Percentiles rank a stretch among this genome's conserved stretches.
phyloP scores from a whole-genome alignment of 2,797 vertebrate genomes.

The Tenualosa ilisha region DNA sequence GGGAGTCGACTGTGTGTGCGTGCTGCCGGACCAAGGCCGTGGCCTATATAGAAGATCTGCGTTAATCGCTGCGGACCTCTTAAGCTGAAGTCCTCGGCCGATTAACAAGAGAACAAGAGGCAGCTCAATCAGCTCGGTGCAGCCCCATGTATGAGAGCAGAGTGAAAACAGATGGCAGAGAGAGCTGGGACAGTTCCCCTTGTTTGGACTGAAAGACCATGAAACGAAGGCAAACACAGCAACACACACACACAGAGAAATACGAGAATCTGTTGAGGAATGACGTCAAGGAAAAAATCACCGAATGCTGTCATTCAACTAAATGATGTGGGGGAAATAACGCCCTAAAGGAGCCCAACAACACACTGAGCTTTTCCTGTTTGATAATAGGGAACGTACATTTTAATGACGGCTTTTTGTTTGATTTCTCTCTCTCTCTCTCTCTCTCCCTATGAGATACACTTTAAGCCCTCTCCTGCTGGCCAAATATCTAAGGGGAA shows the following conservation, averaged over 20 bases:
- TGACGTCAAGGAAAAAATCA: neutral
- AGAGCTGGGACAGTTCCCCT: neutral
- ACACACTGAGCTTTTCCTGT: neutral
- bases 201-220: neutral
- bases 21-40: neutral
- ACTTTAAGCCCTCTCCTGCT: constrained; percentile 28
- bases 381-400: neutral
- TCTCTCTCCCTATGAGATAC: neutral
- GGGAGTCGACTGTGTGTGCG: neutral
- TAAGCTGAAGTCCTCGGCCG: constrained; percentile 37
- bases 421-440: neutral
- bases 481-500: constrained; percentile 32
- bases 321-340: neutral
- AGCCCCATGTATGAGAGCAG: neutral
- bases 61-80: constrained; percentile 34
- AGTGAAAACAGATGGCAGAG: constrained; percentile 18
- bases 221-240: neutral
- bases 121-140: constrained; percentile 2
- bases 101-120: constrained; percentile 34
- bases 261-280: neutral
- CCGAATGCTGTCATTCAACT: neutral
- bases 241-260: neutral
- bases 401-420: neutral
- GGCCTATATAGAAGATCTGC: constrained; percentile 34
- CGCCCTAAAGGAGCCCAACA: neutral